Evolutionary conservation across 2,888 invertebrate genomes (phyloP).

Genomic region (Aporophyla nigra): DNA sequence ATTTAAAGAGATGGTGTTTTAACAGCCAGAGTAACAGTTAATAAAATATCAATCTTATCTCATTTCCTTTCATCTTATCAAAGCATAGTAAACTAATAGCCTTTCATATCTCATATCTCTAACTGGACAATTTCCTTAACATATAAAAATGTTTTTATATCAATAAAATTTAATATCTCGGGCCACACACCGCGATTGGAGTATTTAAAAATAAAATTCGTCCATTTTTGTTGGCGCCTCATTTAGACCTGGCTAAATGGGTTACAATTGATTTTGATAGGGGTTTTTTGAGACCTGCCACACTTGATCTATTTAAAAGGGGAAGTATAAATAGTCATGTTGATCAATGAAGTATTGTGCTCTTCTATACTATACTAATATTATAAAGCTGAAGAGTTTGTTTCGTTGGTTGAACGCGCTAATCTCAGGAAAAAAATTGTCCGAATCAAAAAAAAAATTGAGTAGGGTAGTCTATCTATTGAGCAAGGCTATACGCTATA

Average conservation of each 20-base stretch:
- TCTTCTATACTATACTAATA: no score
- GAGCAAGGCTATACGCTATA: no score
- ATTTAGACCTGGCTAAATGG: constrained; percentile 53
- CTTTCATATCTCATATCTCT: constrained; percentile 40
- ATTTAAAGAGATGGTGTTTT: constrained; percentile 1
- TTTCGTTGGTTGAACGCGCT: no score
- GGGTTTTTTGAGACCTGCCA: constrained; percentile 15
- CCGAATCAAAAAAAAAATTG: no score
- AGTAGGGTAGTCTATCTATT: no score
- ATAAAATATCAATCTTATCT: constrained; percentile 38
- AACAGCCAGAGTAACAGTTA: constrained; percentile 13
- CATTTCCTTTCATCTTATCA: constrained; percentile 24
- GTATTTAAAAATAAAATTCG: constrained; percentile 49
- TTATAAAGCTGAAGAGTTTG: no score
- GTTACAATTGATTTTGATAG: constrained; percentile 59
- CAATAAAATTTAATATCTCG: constrained; percentile 67
- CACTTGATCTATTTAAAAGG: constrained; percentile 25
- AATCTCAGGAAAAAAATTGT: no score
- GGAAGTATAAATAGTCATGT: background rate
- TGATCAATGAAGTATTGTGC: background rate
- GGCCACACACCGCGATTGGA: constrained; percentile 60
- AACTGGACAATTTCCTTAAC: constrained; percentile 34
- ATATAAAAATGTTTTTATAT: constrained; percentile 67
- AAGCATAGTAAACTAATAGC: constrained; percentile 26
- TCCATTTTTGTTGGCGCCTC: constrained; percentile 49